Evolutionary conservation across 2,113 vertebrate genomes (phyloP), one percentile per base, ranked within the genome.

Genomic region (Notiomystis cincta): DNA sequence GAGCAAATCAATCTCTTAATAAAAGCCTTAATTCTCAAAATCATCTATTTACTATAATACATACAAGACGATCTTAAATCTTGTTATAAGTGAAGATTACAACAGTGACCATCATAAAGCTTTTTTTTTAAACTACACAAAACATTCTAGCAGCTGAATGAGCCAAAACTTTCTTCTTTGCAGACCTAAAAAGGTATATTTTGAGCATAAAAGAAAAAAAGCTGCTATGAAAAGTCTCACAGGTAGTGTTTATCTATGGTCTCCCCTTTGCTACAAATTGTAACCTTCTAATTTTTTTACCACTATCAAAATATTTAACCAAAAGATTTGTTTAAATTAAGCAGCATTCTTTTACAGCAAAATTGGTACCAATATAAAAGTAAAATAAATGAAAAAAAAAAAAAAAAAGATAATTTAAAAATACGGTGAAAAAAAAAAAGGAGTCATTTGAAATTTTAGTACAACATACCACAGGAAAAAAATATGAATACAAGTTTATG

Each of bases 41-140:
- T 98, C 96, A 98, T 98, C 98, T 99, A 99, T 99, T 99, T 99
- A 99, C 98, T 99, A 98, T 98, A 98, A 98, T 98, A 99, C 98
- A 99, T 97, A 98, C 98, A 97, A 97, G 98, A 98, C 97, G 98
- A 98, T 96, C 97, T 98, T 98, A 98, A 97, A 97, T 98, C 98
- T 98, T 95, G 98, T 90, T 95, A 97, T 96, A 95, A 95, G 93
- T 92, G 95, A 97, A 97, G 95, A 97, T 97, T 97, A 98, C 96
- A 98, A 97, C 94, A 97, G 75, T 91, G 94, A 98, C 87, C 95
- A 97, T 96, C 90, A 96, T 96, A 97, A 86, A 97, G 93, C 93
- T 97, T 97, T 96, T 91, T 88, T 91, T 91, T 83, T 85, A 10
- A 35, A 98, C 98, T 98, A 98, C 85, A 98, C 95, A 96, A 98